These are phyloP conservation scores for human (Homo sapiens) DNA, from an alignment of 2,113 vertebrate species.

Conservation along the genomic window GRCh38 chr1:229325501-229326000, in stretches of 20 bases:
- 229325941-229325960: slow-evolving; percentile 13
- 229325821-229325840: background rate
- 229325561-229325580: background rate
- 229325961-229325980: background rate
- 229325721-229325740: background rate
- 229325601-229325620: background rate
- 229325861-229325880: background rate
- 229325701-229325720: background rate
- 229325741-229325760: background rate
- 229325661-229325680: background rate
- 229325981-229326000: background rate
- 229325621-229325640: background rate
- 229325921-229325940: background rate
- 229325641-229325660: background rate
- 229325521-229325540: background rate
- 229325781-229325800: background rate
- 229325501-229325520: background rate
- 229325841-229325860: background rate
- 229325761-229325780: too few species aligned
- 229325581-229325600: too few species aligned
- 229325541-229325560: background rate
- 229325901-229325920: background rate
- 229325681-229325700: background rate
- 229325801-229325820: background rate
- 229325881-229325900: background rate